Percentiles rank a stretch among this genome's conserved stretches.
Evolutionary conservation across 2,888 invertebrate genomes (phyloP).

Genomic region (Agriotes lineatus): DNA sequence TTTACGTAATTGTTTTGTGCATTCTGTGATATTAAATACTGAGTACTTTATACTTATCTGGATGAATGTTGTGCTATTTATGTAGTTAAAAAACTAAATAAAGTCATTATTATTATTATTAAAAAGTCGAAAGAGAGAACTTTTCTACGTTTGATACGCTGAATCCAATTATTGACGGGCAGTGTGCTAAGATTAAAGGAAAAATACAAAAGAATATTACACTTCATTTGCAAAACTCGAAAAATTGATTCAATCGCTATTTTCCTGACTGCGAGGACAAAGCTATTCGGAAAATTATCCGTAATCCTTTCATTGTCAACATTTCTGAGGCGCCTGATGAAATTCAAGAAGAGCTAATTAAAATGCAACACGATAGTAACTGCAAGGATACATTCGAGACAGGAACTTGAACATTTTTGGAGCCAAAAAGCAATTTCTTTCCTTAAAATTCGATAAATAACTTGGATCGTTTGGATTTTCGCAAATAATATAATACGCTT

Average conservation of each 20-base stretch:
- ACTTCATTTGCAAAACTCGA: constrained; percentile 37
- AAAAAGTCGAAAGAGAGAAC: too few species aligned
- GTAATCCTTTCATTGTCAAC: constrained; percentile 44
- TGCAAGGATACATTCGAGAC: constrained; percentile 42
- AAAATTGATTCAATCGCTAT: constrained; percentile 21
- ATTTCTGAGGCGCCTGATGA: constrained; percentile 46
- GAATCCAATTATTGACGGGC: constrained; percentile 42
- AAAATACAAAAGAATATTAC: constrained; percentile 39
- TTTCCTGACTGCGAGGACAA: constrained; percentile 24
- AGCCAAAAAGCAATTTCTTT: constrained; percentile 35
- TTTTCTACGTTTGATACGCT: constrained; percentile 38
- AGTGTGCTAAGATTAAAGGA: constrained; percentile 28
- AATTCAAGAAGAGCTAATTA: constrained; percentile 37
- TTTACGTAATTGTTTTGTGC: too few species aligned
- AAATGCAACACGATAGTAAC: constrained; percentile 50
- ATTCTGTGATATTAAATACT: too few species aligned
- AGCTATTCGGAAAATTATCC: constrained; percentile 41
- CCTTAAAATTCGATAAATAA: constrained; percentile 47
- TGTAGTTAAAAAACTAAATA: too few species aligned
- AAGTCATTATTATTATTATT: too few species aligned
- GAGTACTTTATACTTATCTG: too few species aligned
- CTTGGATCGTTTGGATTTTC: too few species aligned
- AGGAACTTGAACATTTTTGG: constrained; percentile 46
- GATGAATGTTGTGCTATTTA: too few species aligned
- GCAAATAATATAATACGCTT: too few species aligned